Evolutionary conservation across 2,888 invertebrate species (phyloP), one percentile per base, ranked within the genome.

Genomic region (Noctua pronuba): DNA sequence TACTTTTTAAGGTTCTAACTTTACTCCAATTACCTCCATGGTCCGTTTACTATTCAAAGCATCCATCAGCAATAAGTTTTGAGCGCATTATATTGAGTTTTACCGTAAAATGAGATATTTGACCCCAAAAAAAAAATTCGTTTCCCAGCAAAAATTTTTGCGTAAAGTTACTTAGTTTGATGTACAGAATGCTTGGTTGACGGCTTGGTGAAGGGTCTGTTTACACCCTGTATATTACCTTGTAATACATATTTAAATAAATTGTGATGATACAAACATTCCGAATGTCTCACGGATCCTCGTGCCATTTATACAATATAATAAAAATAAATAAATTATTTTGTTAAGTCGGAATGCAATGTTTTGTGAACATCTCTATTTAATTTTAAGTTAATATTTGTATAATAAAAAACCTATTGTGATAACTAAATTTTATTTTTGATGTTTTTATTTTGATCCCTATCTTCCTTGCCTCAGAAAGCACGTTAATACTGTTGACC

Each of bases 261-360:
- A 87, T 85, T 92, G 92, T 92, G 91, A 91, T 92, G 83, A 88
- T 77, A 82, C 78, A 89, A 81, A 93, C 94, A 94, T 94, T 94
- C 94, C 94, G 86, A 88, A 89, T 91, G 89, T 90, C 90, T 91
- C 89, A 88, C 86, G 79, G 77, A 84, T 80, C 86, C 75, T 80
- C 82, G 91, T 92, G 91, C 90, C 91, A 91, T 91, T 91, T 86
- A 78, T 77, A 77, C 41, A 52, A 65, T 74, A 68, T 74, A 35
- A 68, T 74, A 35, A 67, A 79, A 72, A 76, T 83, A 73, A 62
- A 73, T 77, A 70, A 71, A 77, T 77, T 70, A 77, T 78, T 79
- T 71, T 79, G 21, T 71, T 80, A 77, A 70, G 31, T 78, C 77
- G 73, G 75, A 87, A 83, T 83, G 74, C 77, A 82, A 76, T 71